Evolutionary conservation across 2,797 vertebrate species (phyloP).

Genomic region (Trematomus bernacchii): DNA sequence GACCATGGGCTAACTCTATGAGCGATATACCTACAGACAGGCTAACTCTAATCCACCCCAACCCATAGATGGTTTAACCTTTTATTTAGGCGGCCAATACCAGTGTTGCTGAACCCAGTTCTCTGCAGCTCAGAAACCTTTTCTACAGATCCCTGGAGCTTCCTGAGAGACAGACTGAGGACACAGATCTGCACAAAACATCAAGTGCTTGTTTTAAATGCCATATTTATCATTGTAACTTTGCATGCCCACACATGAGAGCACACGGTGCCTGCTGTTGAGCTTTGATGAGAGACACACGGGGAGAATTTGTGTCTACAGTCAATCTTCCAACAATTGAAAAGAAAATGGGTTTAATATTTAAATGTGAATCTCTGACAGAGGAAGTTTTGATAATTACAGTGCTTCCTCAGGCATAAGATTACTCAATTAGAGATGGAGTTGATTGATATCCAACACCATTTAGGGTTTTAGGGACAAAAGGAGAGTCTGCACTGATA

Average conservation of each 20-base stretch:
- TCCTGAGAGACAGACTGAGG: conserved; percentile 74
- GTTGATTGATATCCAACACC: conserved; percentile 42
- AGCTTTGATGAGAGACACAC: conserved; percentile 30
- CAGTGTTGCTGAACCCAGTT: conserved; percentile 85
- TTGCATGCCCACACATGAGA: conserved; percentile 21
- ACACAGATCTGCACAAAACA: conserved; percentile 53
- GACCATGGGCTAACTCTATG: conserved; percentile 44
- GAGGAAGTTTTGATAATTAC: conserved; percentile 50
- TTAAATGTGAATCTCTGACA: conserved; percentile 52
- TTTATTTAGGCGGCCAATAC: conserved; percentile 67
- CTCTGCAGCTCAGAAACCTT: conserved; percentile 83
- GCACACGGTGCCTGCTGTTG: conserved; percentile 37
- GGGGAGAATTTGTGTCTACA: conserved; percentile 25
- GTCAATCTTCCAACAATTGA: conserved; percentile 25
- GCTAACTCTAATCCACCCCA: conserved; percentile 61
- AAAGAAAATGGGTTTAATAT: conserved; percentile 37
- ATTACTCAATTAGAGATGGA: conserved; percentile 38
- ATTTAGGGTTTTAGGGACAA: conserved; percentile 46
- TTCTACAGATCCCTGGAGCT: conserved; percentile 82
- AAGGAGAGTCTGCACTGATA: conserved; percentile 29
- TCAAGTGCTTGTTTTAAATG: conserved; percentile 36
- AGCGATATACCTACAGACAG: conserved; percentile 65
- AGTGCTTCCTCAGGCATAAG: conserved; percentile 59
- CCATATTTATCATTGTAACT: conserved; percentile 34
- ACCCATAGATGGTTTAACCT: conserved; percentile 59